Conservation (phyloP, 2,113 vertebrate genomes). For the Sphyrna mokarran region DNA sequence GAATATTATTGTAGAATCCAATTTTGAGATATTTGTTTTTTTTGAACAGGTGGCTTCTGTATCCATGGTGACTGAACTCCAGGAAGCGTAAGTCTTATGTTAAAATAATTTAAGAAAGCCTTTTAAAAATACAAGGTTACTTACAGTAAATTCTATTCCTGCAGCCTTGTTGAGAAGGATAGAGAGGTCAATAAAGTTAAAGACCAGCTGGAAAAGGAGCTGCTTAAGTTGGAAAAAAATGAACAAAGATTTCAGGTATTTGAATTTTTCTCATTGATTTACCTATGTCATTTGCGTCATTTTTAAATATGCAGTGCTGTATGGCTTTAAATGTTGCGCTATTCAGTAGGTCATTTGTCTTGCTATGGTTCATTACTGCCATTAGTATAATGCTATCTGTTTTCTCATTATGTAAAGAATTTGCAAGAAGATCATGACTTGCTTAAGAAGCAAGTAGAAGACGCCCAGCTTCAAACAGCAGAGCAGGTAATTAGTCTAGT, state of each 20-base stretch:
- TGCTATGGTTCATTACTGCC: background rate
- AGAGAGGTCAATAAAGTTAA: background rate
- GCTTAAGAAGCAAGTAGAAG: constrained; percentile 76
- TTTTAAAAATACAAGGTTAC: background rate
- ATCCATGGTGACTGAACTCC: background rate
- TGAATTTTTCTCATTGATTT: background rate
- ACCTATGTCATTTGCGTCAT: background rate
- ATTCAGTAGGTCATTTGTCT: background rate
- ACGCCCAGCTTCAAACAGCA: constrained; percentile 71
- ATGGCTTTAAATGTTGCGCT: background rate
- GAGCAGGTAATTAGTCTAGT: constrained; percentile 65
- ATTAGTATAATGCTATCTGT: constrained; percentile 44
- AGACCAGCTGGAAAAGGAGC: constrained; percentile 22
- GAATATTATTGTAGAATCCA: background rate
- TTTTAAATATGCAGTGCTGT: constrained; percentile 59
- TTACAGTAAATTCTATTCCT: background rate
- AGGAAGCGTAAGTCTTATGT: constrained; percentile 6
- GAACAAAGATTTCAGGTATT: constrained; percentile 8
- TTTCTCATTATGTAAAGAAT: constrained; percentile 71
- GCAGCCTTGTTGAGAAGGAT: background rate
- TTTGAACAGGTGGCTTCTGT: background rate
- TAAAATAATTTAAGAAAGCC: background rate
- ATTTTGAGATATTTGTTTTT: background rate
- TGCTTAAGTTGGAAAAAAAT: background rate
- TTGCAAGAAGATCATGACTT: constrained; percentile 77